Conservation (phyloP, 2,113 vertebrate genomes). For the Cochlearius cochlearius region DNA sequence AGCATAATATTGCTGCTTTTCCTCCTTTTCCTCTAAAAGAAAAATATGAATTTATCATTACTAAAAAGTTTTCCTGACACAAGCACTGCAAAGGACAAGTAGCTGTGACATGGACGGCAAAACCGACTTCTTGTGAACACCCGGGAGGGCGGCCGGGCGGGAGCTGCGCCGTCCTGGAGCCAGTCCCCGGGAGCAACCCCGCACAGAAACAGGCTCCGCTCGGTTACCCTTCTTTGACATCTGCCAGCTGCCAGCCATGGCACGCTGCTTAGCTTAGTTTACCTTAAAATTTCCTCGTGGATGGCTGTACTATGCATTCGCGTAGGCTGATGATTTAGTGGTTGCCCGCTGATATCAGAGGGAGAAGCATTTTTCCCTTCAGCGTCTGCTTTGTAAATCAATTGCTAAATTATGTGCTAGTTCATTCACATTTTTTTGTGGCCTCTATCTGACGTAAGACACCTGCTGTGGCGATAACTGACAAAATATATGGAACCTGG, state of each 20-base stretch:
- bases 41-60: not conserved
- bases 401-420: slow-evolving; percentile 1
- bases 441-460: not conserved
- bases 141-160: not conserved
- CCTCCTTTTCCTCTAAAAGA: not conserved
- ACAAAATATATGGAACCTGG: not conserved
- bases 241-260: not conserved
- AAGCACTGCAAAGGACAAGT: not conserved
- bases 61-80: not conserved
- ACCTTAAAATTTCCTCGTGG: not conserved
- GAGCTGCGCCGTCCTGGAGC: fast-evolving
- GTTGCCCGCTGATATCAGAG: not conserved
- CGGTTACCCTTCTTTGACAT: fast-evolving
- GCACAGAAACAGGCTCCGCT: not conserved
- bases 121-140: fast-evolving
- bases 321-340: not conserved
- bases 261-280: not conserved
- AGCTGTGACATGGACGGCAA: not conserved
- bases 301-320: not conserved
- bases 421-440: not conserved
- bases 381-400: not conserved
- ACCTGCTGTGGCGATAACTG: slow-evolving; percentile 7
- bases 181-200: not conserved
- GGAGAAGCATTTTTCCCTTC: not conserved
- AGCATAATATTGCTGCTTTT: not conserved